Conservation (phyloP, 2,113 vertebrate species). For the Paraplagusia blochii region DNA sequence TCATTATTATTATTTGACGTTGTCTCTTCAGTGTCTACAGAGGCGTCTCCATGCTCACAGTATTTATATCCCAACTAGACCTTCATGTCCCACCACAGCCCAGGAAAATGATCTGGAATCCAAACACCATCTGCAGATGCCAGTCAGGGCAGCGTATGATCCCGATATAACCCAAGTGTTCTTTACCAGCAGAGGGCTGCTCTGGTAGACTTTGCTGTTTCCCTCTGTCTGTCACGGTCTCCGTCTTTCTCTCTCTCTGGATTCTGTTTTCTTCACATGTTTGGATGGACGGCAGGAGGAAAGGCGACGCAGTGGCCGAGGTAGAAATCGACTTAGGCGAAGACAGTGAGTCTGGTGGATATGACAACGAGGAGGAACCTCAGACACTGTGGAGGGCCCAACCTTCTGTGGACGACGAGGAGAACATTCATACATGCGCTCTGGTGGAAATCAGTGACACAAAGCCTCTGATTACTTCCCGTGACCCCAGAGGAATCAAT, state of each 20-base stretch:
- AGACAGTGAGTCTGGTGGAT: conserved; percentile 59
- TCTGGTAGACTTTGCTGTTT: no score
- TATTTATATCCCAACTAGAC: conserved; percentile 58
- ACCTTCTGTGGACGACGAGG: conserved; percentile 60
- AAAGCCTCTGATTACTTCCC: conserved; percentile 66
- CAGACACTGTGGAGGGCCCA: conserved; percentile 64
- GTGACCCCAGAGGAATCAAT: conserved; percentile 75
- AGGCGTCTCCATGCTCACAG: conserved; percentile 29
- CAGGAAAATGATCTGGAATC: conserved; percentile 63
- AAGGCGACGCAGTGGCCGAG: conserved; percentile 58
- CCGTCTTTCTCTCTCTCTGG: conserved; percentile 1
- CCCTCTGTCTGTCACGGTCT: no score
- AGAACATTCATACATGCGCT: conserved; percentile 66
- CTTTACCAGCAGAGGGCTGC: conserved; percentile 24
- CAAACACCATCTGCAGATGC: conserved; percentile 72
- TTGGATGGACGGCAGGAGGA: conserved; percentile 52
- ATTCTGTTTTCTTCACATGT: conserved; percentile 20
- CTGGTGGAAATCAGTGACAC: conserved; percentile 75
- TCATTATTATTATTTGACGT: no score
- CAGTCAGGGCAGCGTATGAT: conserved; percentile 63
- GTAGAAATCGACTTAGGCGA: conserved; percentile 74
- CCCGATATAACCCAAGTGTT: conserved; percentile 72
- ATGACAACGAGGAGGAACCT: conserved; percentile 54
- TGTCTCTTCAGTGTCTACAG: conserved; percentile 25
- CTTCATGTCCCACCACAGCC: conserved; percentile 29